phyloP scores from a whole-genome alignment of 2,888 invertebrate species.

The Lordiphosa andalusiaca region DNA sequence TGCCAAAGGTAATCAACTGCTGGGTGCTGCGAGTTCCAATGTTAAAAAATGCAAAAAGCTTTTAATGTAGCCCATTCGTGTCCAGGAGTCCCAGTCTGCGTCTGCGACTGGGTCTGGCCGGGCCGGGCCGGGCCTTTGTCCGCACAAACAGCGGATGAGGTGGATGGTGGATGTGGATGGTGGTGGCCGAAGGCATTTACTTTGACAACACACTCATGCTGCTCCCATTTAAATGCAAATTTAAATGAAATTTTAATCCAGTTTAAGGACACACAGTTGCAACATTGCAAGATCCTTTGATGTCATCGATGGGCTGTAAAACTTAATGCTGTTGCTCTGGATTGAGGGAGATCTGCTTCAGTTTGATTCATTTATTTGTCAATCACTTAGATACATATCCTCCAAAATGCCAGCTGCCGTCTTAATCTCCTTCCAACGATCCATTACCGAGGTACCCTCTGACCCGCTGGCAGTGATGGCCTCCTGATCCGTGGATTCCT shows the following conservation, averaged over 20 bases:
- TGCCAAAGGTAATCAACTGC: conserved; percentile 70
- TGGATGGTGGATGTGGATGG: conserved; percentile 2
- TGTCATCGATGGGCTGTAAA: conserved; percentile 40
- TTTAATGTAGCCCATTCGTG: conserved; percentile 61
- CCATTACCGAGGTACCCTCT: conserved; percentile 10
- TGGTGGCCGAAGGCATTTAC: conserved; percentile 40
- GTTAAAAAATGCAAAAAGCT: conserved; percentile 22
- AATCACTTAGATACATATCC: conserved; percentile 9
- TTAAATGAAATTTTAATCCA: conserved; percentile 79
- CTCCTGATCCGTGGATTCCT: conserved; percentile 16
- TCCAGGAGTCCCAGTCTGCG: conserved; percentile 23
- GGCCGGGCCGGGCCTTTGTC: conserved; percentile 32
- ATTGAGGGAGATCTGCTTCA: conserved; percentile 6
- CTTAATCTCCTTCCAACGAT: conserved; percentile 43
- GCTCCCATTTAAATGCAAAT: conserved; percentile 78
- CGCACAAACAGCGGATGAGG: background rate
- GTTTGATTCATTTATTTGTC: background rate
- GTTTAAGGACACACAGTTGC: conserved; percentile 56
- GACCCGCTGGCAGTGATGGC: background rate
- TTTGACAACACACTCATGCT: conserved; percentile 46
- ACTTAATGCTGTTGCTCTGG: conserved; percentile 27
- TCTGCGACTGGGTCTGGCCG: conserved; percentile 25
- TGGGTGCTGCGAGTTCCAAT: conserved; percentile 17
- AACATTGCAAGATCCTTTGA: conserved; percentile 50
- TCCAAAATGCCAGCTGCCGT: conserved; percentile 27